Evolutionary conservation across 2,797 vertebrate genomes (phyloP), one percentile per base, ranked within the genome.

Genomic region (Notolabrus celidotus): DNA sequence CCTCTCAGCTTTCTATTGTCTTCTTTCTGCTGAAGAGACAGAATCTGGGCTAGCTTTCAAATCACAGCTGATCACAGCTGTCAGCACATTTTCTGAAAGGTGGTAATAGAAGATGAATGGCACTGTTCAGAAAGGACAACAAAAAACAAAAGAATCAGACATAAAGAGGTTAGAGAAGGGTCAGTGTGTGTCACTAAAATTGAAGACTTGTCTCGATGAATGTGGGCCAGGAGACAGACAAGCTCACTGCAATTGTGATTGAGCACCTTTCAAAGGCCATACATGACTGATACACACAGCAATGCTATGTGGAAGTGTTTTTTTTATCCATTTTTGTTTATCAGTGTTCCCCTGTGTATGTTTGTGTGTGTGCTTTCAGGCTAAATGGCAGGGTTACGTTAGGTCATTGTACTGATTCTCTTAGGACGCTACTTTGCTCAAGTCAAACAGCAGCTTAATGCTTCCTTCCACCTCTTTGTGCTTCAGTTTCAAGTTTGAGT

Each of bases 381-480:
- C 74, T 69, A 75, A n/a, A n/a, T n/a, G n/a, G n/a, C n/a, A n/a
- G n/a, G n/a, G n/a, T n/a, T n/a, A n/a, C n/a, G n/a, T n/a, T n/a
- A n/a, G n/a, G n/a, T n/a, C n/a, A n/a, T n/a, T n/a, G n/a, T n/a
- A n/a, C n/a, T n/a, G n/a, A n/a, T n/a, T n/a, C n/a, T n/a, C n/a
- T n/a, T n/a, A n/a, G n/a, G n/a, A n/a, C n/a, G n/a, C n/a, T n/a
- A n/a, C n/a, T n/a, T n/a, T n/a, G n/a, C 54, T 81, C 63, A 63
- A 66, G 86, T 83, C 55, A 34, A n/a, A n/a, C n/a, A n/a, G n/a
- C n/a, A n/a, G 70, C 83, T 84, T 75, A 74, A 79, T 46, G 17
- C 58, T 71, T 71, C 59, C 60, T 81, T 83, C 56, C 60, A 47
- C 69, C 51, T 82, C 77, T 25, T 20, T 70, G 63, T 63, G 61